Evolutionary conservation across 2,797 vertebrate species (phyloP).

Genomic region (Tolypeutes matacus): DNA sequence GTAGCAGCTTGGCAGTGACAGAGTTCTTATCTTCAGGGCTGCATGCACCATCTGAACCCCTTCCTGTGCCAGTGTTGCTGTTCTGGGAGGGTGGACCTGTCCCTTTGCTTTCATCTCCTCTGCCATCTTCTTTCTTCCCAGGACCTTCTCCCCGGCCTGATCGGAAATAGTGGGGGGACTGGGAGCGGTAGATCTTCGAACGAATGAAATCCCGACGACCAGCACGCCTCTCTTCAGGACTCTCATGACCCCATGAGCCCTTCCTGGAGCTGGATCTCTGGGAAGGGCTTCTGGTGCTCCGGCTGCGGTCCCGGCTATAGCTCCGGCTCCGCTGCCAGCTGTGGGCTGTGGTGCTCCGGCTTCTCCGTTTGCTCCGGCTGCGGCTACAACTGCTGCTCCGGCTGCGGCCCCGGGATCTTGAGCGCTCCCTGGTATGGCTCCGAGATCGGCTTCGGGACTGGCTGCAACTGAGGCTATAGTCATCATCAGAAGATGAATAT

Average conservation of each 20-base stretch:
- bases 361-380: slow-evolving; percentile 93
- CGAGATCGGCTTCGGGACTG: slow-evolving; percentile 92
- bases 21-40: slow-evolving; percentile 93
- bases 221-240: slow-evolving; percentile 88
- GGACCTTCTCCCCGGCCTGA: slow-evolving; percentile 84
- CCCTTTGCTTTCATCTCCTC: slow-evolving; percentile 87
- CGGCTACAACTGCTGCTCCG: slow-evolving; percentile 94
- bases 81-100: slow-evolving; percentile 85
- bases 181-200: slow-evolving; percentile 96
- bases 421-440: slow-evolving; percentile 87
- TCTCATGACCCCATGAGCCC: slow-evolving; percentile 90
- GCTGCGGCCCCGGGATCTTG: slow-evolving; percentile 90
- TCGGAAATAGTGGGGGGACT: slow-evolving; percentile 94
- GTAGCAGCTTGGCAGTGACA: slow-evolving; percentile 94
- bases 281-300: slow-evolving; percentile 93
- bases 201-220: slow-evolving; percentile 95
- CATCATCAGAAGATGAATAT: slow-evolving; percentile 92
- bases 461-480: slow-evolving; percentile 92
- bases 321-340: slow-evolving; percentile 94
- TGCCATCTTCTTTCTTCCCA: slow-evolving; percentile 86
- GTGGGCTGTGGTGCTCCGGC: slow-evolving; percentile 88
- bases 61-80: slow-evolving; percentile 81
- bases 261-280: slow-evolving; percentile 93
- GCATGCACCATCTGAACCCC: slow-evolving; percentile 87
- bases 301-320: slow-evolving; percentile 94